Evolutionary conservation across 2,888 invertebrate genomes (phyloP).

Genomic region (Diarsia brunnea): DNA sequence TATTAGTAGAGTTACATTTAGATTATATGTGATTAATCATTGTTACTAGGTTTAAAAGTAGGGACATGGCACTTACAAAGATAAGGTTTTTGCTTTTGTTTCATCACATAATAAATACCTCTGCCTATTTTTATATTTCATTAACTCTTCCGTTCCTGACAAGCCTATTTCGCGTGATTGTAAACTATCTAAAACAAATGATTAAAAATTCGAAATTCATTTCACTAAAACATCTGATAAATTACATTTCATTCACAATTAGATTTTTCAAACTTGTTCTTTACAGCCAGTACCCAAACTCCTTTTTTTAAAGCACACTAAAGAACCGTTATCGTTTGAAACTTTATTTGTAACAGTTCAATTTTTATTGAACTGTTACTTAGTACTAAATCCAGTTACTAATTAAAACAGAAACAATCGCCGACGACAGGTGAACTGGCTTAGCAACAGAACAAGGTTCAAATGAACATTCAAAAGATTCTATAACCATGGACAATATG

Average conservation of each 20-base stretch:
- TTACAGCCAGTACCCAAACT: neutral
- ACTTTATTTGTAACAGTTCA: neutral
- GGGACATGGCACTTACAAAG: neutral
- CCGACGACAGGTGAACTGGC: constrained; percentile 80
- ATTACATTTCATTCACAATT: neutral
- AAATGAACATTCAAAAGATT: constrained; percentile 74
- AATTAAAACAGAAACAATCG: constrained; percentile 38
- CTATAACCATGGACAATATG: constrained; percentile 71
- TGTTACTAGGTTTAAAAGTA: neutral
- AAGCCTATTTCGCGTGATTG: too few relatives aligned
- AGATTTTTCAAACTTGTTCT: constrained; percentile 2
- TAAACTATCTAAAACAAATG: neutral
- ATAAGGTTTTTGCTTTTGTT: neutral
- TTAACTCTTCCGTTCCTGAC: too few relatives aligned
- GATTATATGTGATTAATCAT: neutral
- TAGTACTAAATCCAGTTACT: neutral
- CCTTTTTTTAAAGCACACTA: neutral
- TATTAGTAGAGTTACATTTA: neutral
- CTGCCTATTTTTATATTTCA: too few relatives aligned
- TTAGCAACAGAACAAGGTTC: constrained; percentile 81
- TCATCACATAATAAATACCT: too few relatives aligned
- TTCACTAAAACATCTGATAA: neutral
- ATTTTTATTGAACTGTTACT: constrained; percentile 33
- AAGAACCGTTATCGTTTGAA: neutral
- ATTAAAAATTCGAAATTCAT: neutral